Conservation (phyloP, 37 sponge, comb jelly and placozoan genomes). For the Agelas oroides region DNA sequence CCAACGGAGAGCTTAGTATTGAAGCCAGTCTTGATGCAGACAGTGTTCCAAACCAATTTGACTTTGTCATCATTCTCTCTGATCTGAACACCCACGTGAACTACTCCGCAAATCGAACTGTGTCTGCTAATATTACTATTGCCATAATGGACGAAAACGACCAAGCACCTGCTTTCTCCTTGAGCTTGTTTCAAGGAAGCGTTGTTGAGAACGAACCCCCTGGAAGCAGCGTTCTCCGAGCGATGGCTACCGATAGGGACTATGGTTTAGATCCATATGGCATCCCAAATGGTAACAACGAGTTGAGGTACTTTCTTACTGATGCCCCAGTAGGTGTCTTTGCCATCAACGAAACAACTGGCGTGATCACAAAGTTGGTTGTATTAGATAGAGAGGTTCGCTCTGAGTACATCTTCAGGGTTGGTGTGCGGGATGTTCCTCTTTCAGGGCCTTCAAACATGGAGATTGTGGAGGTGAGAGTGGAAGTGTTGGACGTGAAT, state of each 20-base stretch:
- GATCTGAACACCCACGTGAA: conserved; percentile 49
- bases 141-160: conserved; percentile 64
- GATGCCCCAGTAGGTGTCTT: conserved; percentile 41
- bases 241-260: conserved; percentile 69
- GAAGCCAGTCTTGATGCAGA: conserved; percentile 54
- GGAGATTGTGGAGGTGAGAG: conserved; percentile 24
- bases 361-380: conserved; percentile 38
- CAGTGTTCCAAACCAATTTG: conserved; percentile 16
- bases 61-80: conserved; percentile 35
- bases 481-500: conserved; percentile 71
- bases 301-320: conserved; percentile 45
- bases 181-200: neutral
- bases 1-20: conserved; percentile 51
- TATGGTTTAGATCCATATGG: conserved; percentile 55
- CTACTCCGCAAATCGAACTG: neutral
- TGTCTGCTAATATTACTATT: conserved; percentile 37
- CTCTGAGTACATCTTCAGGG: conserved; percentile 49
- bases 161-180: conserved; percentile 36
- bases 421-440: conserved; percentile 53
- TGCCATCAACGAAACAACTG: conserved; percentile 47
- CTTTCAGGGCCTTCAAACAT: neutral
- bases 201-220: conserved; percentile 37
- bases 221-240: conserved; percentile 34
- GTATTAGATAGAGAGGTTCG: conserved; percentile 52
- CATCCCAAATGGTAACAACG: conserved; percentile 73